Evolutionary conservation across 1,140 invertebrate genomes (phyloP), one percentile per base, ranked within the genome.

Genomic region (Drosophila lacertosa): DNA sequence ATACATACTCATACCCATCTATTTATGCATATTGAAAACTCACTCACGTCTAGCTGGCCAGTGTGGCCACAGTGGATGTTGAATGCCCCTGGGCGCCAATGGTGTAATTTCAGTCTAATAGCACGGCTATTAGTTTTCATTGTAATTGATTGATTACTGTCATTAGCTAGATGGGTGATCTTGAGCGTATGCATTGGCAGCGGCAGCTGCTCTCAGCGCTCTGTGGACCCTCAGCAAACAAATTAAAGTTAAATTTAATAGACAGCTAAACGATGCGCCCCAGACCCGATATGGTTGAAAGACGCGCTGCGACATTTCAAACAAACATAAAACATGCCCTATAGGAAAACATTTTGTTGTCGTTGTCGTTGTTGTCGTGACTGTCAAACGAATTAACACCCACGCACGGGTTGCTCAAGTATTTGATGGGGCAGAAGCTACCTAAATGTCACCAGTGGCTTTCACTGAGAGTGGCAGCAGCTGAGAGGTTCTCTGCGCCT

Each of bases 1-100:
- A 24, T 18, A n/a, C 18, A 9, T 37, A 39, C 24, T 3, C 10
- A 10, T 3, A 58, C 13, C 37, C 51, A 50, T 33, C 15, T 40
- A 42, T 64, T 44, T 68, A 60, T 74, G 60, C 57, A 76, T 84
- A 80, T 84, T 81, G 68, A 57, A 67, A 86, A 77, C 42, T 86
- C 48, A 81, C 62, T 84, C 73, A 80, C 67, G 76, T 84, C 39
- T 16, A 40, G 37, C 11, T 20, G 22, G 35, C 57, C 16, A 16
- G 13, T n/a, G n/a, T n/a, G 9, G 39, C 39, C 39, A 18, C 15
- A 48, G 24, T 48, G 45, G 13, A 48, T 48, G 45, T 48, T 44
- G 53, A 32, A 11, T 58, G 78, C 76, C 62, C 68, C 55, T 60
- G 62, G 68, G 73, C 72, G 72, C 57, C 68, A 44, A 33, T 67